phyloP scores from a whole-genome alignment of 2,888 invertebrate genomes.

The Cheilosia variabilis region DNA sequence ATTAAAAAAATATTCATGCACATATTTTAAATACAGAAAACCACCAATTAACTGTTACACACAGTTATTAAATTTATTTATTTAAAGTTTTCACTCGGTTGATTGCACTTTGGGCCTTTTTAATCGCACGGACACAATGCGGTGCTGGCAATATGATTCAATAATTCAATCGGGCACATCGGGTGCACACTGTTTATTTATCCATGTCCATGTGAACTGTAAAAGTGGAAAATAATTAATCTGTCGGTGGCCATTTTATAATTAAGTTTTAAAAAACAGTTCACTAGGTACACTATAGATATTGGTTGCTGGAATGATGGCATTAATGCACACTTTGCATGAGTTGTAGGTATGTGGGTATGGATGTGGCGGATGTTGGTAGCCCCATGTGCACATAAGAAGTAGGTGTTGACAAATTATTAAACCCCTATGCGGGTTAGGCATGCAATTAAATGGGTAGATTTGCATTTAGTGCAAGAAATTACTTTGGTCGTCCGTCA shows the following conservation, averaged over 20 bases:
- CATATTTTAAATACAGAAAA: conserved; percentile 20
- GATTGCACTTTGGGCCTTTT: conserved; percentile 42
- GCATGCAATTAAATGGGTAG: too few relatives aligned
- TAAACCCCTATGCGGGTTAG: too few relatives aligned
- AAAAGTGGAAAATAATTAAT: conserved; percentile 62
- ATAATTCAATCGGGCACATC: conserved; percentile 69
- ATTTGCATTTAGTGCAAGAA: too few relatives aligned
- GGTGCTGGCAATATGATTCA: conserved; percentile 31
- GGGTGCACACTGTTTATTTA: conserved; percentile 51
- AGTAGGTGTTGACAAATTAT: too few relatives aligned
- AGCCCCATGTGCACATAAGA: too few relatives aligned
- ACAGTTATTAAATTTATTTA: conserved; percentile 62
- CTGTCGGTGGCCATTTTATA: conserved; percentile 45
- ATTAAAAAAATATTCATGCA: conserved; percentile 10
- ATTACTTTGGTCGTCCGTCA: too few relatives aligned
- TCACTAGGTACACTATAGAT: conserved; percentile 24
- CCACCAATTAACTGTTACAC: conserved; percentile 56
- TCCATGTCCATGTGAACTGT: conserved; percentile 53
- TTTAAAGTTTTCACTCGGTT: conserved; percentile 54
- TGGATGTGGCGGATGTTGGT: background rate
- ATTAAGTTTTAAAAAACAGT: conserved; percentile 51
- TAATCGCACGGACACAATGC: conserved; percentile 18
- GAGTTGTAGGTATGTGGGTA: background rate
- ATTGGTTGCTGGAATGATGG: conserved; percentile 27
- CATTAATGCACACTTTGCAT: conserved; percentile 23